Conservation (phyloP, 2,113 vertebrate species). For the Lipotes vexillifer region DNA sequence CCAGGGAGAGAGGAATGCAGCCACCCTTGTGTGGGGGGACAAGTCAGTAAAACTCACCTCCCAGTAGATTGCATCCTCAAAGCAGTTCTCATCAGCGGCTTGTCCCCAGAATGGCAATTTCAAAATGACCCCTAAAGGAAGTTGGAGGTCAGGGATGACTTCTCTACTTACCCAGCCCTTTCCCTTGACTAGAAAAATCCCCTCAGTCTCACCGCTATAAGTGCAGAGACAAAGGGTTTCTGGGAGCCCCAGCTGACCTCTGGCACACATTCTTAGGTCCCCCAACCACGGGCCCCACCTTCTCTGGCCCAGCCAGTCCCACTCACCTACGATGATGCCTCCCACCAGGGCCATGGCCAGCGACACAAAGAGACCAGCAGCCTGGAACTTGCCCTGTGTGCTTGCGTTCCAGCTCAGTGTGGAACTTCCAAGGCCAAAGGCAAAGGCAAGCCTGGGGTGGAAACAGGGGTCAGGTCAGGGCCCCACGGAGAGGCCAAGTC, state of each 20-base stretch:
- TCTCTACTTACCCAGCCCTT: background rate
- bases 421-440: conserved; percentile 77
- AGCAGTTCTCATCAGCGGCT: conserved; percentile 92
- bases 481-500: background rate
- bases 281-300: background rate
- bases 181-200: background rate
- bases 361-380: conserved; percentile 88
- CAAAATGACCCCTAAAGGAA: conserved; percentile 87
- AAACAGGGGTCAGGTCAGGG: conserved; percentile 10
- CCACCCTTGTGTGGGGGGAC: rapidly evolving
- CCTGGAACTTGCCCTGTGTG: conserved; percentile 90
- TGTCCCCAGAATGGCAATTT: conserved; percentile 93
- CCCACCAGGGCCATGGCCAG: conserved; percentile 90
- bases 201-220: no score
- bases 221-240: background rate
- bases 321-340: conserved; percentile 90
- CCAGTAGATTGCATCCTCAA: conserved; percentile 93
- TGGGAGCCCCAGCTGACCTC: background rate
- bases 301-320: background rate
- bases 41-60: conserved; percentile 83
- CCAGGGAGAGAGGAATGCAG: rapidly evolving
- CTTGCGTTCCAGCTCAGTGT: conserved; percentile 62
- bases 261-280: background rate
- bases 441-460: conserved; percentile 79
- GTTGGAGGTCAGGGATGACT: background rate